Conservation (phyloP, 2,113 vertebrate genomes). For the Mobula birostris region DNA sequence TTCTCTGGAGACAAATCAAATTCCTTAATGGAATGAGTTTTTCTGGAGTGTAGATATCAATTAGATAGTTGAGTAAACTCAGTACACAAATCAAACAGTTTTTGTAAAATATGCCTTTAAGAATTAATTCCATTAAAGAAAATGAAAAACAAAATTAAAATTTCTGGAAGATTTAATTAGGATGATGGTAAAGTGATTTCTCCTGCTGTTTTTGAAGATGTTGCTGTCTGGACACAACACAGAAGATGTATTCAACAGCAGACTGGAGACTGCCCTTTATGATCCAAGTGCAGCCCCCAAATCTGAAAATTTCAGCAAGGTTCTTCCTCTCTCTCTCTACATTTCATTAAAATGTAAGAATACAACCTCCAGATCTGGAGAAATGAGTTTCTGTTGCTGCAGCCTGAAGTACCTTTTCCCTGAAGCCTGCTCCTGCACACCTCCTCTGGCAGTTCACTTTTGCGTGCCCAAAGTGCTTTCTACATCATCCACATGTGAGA, state of each 20-base stretch:
- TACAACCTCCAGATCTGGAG: too few relatives aligned
- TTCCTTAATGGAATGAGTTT: not conserved
- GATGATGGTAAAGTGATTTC: not conserved
- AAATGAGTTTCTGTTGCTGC: too few relatives aligned
- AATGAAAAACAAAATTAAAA: slow-evolving; percentile 10
- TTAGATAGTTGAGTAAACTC: not conserved
- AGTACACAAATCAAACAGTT: not conserved
- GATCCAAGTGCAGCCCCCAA: not conserved
- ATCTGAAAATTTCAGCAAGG: not conserved
- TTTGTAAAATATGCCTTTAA: not conserved
- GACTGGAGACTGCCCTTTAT: not conserved
- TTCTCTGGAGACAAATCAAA: not conserved
- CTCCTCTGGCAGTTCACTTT: too few relatives aligned
- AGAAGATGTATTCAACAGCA: not conserved
- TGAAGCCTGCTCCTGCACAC: too few relatives aligned
- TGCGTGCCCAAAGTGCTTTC: too few relatives aligned
- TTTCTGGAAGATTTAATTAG: not conserved
- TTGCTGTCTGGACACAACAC: not conserved
- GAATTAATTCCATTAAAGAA: not conserved
- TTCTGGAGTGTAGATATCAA: not conserved
- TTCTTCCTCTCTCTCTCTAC: not conserved
- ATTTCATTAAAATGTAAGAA: not conserved
- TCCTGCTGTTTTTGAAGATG: not conserved
- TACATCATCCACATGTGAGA: too few relatives aligned
- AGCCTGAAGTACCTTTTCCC: too few relatives aligned